These are phyloP conservation scores for Anarsia innoxiella DNA, from an alignment of 2,888 invertebrate species.

Conservation along the genomic window DNA sequence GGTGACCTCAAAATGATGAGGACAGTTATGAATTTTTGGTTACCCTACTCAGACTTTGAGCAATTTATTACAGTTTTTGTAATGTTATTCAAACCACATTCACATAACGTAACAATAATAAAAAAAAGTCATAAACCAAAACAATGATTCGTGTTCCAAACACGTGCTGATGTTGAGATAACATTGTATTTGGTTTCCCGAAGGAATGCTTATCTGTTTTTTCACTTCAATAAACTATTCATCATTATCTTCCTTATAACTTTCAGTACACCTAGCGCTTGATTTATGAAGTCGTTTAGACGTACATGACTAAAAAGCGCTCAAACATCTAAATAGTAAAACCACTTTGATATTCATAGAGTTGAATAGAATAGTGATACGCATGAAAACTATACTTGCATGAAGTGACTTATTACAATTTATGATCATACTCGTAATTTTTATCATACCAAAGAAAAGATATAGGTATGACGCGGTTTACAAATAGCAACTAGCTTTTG, in stretches of 20 bases:
- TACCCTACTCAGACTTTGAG: too few relatives aligned
- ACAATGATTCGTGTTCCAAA: conserved; percentile 29
- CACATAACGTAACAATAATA: too few relatives aligned
- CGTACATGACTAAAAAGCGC: not conserved
- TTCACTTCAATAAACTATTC: not conserved
- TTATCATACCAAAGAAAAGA: too few relatives aligned
- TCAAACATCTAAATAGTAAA: not conserved
- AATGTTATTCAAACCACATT: too few relatives aligned
- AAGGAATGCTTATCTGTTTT: conserved; percentile 23
- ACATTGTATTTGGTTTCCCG: conserved; percentile 42
- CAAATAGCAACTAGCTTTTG: too few relatives aligned
- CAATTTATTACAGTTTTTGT: too few relatives aligned
- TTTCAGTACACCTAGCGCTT: not conserved
- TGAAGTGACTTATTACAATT: too few relatives aligned
- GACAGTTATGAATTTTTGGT: too few relatives aligned
- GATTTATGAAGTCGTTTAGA: not conserved
- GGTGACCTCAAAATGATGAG: too few relatives aligned
- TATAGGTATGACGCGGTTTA: too few relatives aligned
- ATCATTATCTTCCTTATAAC: not conserved
- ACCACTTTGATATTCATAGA: not conserved
- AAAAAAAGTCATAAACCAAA: conserved; percentile 39
- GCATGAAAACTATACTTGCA: conserved; percentile 21
- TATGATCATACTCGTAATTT: too few relatives aligned
- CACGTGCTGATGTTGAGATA: conserved; percentile 64
- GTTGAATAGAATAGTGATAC: conserved; percentile 14